Evolutionary conservation across 2,888 invertebrate genomes (phyloP), one percentile per base, ranked within the genome.

Genomic region (Xanthorhoe spadicearia): DNA sequence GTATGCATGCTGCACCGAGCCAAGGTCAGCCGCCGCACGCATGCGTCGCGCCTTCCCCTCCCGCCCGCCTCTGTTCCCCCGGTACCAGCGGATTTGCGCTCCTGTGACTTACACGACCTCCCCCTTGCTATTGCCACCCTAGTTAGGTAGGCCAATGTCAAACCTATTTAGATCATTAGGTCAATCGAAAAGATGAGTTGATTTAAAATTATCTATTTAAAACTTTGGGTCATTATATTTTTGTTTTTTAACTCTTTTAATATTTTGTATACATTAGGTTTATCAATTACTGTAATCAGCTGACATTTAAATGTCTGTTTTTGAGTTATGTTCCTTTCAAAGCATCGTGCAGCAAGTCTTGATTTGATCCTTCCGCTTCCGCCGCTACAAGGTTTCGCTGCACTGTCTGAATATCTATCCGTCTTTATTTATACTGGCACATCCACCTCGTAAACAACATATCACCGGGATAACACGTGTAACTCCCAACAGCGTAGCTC

Each of bases 1-100:
- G 85, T 84, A 84, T 89, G 90, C 92, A 90, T 88, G 90, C 86
- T 92, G 92, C 92, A 92, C 87, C 89, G 88, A 87, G 82, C 87
- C 92, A 92, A 92, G 91, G 90, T 91, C 91, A 91, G 84, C 83
- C 87, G 85, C 77, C 83, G 88, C 89, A 87, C 92, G 91, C 92
- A 91, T 92, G 92, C 92, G 91, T 83, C 81, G 77, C 78, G 74
- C 77, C 32, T 7, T 7, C 32, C 32, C 32, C 7, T 7, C 71
- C 76, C 74, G 76, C 75, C 75, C 75, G 64, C 53, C 51, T 61
- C 64, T 61, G 70, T 68, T 62, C 68, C 74, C 71, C 73, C 68
- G 56, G 54, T 63, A 52, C 51, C 64, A 68, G 64, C 68, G 64
- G 69, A 70, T 71, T 70, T 86, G 84, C 80, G 82, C 79, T 85